Conservation (phyloP, 2,888 invertebrate genomes). For the Himalopsyche kuldschensis region DNA sequence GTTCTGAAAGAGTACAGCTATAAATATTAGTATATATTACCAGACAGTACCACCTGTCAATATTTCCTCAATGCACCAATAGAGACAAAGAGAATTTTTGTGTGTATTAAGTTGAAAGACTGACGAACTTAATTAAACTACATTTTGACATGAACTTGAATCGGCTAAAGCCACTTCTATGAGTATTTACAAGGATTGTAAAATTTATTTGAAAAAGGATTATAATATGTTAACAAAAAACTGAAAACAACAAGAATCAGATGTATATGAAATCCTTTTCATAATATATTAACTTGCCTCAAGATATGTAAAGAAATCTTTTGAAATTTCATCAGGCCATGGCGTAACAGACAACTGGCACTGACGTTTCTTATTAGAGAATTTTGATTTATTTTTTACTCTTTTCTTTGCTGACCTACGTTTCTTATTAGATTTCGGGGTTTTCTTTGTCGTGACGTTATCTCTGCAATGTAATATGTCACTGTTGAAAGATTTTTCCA, state of each 20-base stretch:
- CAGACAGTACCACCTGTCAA: too few species aligned
- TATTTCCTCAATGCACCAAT: too few species aligned
- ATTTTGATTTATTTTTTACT: background rate
- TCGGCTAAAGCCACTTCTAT: too few species aligned
- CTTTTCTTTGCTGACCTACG: background rate
- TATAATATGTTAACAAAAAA: too few species aligned
- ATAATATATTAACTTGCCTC: conserved; percentile 46
- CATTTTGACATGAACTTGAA: too few species aligned
- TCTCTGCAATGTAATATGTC: background rate
- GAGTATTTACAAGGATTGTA: too few species aligned
- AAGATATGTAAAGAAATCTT: conserved; percentile 53
- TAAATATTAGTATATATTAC: background rate
- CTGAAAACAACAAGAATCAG: too few species aligned
- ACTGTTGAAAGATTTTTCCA: background rate
- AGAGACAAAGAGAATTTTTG: too few species aligned
- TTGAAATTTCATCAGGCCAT: conserved; percentile 44
- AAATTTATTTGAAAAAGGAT: too few species aligned
- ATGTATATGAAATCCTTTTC: too few species aligned
- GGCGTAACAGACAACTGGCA: background rate
- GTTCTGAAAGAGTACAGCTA: conserved; percentile 46
- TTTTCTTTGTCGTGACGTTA: conserved; percentile 6
- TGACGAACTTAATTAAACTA: too few species aligned
- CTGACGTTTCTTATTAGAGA: background rate
- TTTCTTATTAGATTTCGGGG: conserved; percentile 7
- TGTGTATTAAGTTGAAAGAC: too few species aligned